phyloP scores from a whole-genome alignment of 2,888 invertebrate genomes.

The Pyralis farinalis region DNA sequence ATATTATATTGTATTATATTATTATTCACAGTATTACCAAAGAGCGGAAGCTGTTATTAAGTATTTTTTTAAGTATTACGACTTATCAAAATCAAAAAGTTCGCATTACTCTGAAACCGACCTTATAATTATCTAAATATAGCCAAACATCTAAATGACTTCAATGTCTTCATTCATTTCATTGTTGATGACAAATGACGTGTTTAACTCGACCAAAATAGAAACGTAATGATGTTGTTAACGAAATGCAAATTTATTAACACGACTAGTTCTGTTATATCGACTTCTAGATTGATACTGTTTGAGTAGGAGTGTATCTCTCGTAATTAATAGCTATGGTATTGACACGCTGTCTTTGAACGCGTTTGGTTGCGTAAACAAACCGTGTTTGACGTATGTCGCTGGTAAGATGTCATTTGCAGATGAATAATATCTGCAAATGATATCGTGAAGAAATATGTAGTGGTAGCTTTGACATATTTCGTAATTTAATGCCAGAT shows the following conservation, averaged over 20 bases:
- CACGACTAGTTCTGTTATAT: neutral
- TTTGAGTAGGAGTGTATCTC: neutral
- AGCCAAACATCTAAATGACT: neutral
- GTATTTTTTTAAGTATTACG: too few species aligned
- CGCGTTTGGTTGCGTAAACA: slow-evolving; percentile 2
- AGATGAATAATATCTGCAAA: slow-evolving; percentile 2
- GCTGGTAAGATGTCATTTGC: too few species aligned
- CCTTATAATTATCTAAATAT: slow-evolving; percentile 1
- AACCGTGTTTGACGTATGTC: slow-evolving; percentile 5
- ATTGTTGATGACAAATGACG: slow-evolving; percentile 1
- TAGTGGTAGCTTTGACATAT: neutral
- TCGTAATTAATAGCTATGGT: slow-evolving; percentile 2
- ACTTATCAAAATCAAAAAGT: too few species aligned
- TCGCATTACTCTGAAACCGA: too few species aligned
- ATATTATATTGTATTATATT: too few species aligned
- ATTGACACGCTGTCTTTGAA: neutral
- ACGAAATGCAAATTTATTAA: slow-evolving; percentile 4
- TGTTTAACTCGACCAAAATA: neutral
- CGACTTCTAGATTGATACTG: neutral
- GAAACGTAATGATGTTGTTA: slow-evolving; percentile 1
- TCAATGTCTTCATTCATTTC: slow-evolving; percentile 3
- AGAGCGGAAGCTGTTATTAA: too few species aligned
- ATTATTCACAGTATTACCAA: too few species aligned
- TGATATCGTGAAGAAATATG: slow-evolving; percentile 5
- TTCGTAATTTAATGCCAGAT: neutral